These are phyloP conservation scores for Helicoverpa armigera DNA, from an alignment of 1,140 invertebrate genomes.

Conservation along the genomic window DNA sequence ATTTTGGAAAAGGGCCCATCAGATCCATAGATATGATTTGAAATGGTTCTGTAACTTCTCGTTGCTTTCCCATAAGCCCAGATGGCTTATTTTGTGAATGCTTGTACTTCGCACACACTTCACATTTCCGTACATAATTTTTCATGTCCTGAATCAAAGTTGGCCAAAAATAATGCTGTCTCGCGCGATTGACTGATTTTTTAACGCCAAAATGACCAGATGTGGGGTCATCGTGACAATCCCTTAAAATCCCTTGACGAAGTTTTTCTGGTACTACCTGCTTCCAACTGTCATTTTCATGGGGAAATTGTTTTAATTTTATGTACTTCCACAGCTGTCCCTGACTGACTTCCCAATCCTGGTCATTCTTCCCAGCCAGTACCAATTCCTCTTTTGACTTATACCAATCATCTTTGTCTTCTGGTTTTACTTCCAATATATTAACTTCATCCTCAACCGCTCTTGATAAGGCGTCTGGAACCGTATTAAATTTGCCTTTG, in stretches of 20 bases:
- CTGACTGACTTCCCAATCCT: conserved; percentile 13
- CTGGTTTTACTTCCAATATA: conserved; percentile 44
- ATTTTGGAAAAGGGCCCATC: conserved; percentile 60
- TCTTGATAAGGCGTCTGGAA: conserved; percentile 71
- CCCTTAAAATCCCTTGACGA: conserved; percentile 1
- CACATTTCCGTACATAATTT: conserved; percentile 45
- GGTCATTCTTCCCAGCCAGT: neutral
- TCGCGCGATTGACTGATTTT: conserved; percentile 43
- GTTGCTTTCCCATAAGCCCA: conserved; percentile 56
- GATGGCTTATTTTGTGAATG: conserved; percentile 41
- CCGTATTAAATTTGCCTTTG: conserved; percentile 66
- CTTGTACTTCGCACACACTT: conserved; percentile 49
- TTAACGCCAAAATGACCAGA: conserved; percentile 45
- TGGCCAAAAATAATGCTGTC: conserved; percentile 48
- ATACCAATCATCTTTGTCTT: conserved; percentile 61
- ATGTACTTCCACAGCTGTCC: conserved; percentile 16
- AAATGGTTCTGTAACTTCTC: conserved; percentile 53
- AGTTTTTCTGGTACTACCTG: conserved; percentile 34
- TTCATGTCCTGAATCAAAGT: conserved; percentile 36
- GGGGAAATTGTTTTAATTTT: conserved; percentile 31
- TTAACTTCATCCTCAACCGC: conserved; percentile 41
- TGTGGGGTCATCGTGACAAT: conserved; percentile 45
- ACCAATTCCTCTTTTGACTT: conserved; percentile 26
- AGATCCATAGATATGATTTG: conserved; percentile 55
- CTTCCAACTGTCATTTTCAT: conserved; percentile 44